Evolutionary conservation across 2,113 vertebrate species (phyloP).

Genomic region (Grallaria varia): DNA sequence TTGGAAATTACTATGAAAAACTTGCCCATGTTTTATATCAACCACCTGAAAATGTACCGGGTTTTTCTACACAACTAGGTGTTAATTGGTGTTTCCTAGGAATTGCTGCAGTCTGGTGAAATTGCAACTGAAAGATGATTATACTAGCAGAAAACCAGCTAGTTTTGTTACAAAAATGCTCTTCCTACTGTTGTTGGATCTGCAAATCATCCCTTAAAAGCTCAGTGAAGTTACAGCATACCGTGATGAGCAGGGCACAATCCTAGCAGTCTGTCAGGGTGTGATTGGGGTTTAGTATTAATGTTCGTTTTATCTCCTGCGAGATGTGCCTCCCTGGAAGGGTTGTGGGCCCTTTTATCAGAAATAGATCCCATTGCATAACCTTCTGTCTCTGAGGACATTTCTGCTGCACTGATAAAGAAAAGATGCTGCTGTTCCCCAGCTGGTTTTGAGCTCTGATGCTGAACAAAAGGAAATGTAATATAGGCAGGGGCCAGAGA

Average conservation of each 20-base stretch:
- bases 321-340: not conserved
- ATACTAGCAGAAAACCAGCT: not conserved
- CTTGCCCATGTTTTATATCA: not conserved
- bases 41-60: not conserved
- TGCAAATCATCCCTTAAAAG: constrained; percentile 30
- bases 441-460: not conserved
- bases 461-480: not conserved
- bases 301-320: not conserved
- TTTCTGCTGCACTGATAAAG: not conserved
- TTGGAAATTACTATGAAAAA: not conserved
- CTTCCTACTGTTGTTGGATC: not conserved
- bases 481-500: not conserved
- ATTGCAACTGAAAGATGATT: not conserved
- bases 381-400: not conserved
- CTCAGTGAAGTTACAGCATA: not conserved
- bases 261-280: not conserved
- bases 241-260: not conserved
- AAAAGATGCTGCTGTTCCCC: not conserved
- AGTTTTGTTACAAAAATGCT: not conserved
- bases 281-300: not conserved
- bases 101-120: not conserved
- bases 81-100: not conserved
- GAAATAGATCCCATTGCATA: not conserved
- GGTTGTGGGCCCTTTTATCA: not conserved
- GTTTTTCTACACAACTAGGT: not conserved